phyloP scores from a whole-genome alignment of 2,888 invertebrate genomes.

The Mesoligia furuncula region DNA sequence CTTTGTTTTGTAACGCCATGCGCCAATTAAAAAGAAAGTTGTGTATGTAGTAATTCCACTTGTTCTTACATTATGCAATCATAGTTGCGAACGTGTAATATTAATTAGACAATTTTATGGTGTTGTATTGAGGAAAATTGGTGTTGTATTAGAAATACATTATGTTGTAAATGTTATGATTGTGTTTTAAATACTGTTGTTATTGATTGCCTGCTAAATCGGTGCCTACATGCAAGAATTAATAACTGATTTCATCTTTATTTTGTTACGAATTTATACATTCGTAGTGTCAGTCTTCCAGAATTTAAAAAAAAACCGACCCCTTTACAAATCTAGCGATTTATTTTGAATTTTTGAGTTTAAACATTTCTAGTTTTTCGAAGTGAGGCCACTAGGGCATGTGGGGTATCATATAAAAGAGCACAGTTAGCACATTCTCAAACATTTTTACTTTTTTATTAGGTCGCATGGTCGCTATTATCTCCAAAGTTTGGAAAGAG shows the following conservation, averaged over 20 bases:
- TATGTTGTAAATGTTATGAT: slow-evolving; percentile 5
- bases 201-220: slow-evolving; percentile 14
- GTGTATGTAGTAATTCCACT: slow-evolving; percentile 19
- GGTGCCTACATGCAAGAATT: neutral
- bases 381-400: too few species aligned
- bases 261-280: neutral
- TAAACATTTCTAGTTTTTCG: too few species aligned
- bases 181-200: slow-evolving; percentile 11
- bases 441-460: too few species aligned
- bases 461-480: too few species aligned
- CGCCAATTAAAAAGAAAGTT: slow-evolving; percentile 49
- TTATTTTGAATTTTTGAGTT: neutral
- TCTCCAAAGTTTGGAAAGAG: too few species aligned
- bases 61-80: slow-evolving; percentile 40
- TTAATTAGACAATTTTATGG: slow-evolving; percentile 44
- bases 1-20: slow-evolving; percentile 13
- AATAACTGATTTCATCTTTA: neutral
- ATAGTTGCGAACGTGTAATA: slow-evolving; percentile 42
- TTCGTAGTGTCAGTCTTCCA: neutral
- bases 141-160: neutral
- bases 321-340: neutral
- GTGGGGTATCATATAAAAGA: too few species aligned
- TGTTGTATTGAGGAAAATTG: slow-evolving; percentile 23
- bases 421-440: too few species aligned
- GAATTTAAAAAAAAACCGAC: too few species aligned